Conservation (phyloP, 2,797 vertebrate species). For the Zenarchopterus dispar region DNA sequence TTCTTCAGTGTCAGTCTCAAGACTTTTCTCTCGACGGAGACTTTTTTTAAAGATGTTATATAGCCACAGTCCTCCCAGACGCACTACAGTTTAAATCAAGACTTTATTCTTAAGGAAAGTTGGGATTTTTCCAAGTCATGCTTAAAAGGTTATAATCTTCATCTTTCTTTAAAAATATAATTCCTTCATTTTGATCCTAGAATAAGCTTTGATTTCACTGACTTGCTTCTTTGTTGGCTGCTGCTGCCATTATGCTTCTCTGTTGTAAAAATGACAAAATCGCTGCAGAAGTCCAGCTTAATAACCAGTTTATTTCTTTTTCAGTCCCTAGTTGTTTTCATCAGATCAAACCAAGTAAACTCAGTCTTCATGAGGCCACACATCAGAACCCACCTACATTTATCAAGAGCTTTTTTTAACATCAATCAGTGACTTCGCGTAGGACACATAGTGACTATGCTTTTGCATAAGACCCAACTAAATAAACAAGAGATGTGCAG, state of each 20-base stretch:
- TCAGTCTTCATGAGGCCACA: conserved; percentile 28
- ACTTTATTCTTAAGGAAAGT: conserved; percentile 7
- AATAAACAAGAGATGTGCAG: conserved; percentile 46
- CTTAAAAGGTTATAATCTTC: too few relatives aligned
- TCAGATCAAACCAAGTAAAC: conserved; percentile 12
- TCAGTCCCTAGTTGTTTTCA: conserved; percentile 9
- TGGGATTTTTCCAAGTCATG: conserved; percentile 1
- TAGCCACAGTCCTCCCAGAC: not conserved
- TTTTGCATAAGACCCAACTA: conserved; percentile 63
- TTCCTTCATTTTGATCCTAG: conserved; percentile 22
- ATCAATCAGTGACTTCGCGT: conserved; percentile 47
- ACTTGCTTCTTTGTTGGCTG: conserved; percentile 46
- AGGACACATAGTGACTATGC: conserved; percentile 42
- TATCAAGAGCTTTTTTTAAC: conserved; percentile 38
- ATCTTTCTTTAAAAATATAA: conserved; percentile 7
- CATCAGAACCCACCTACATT: conserved; percentile 26
- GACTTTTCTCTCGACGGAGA: not conserved
- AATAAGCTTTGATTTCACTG: conserved; percentile 31
- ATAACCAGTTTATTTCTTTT: conserved; percentile 15
- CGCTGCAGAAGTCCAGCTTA: conserved; percentile 17
- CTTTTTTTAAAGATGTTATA: conserved; percentile 7
- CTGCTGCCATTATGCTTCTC: conserved; percentile 36
- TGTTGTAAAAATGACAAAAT: conserved; percentile 21
- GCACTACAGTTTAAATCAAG: not conserved
- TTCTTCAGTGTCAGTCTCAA: not conserved